Evolutionary conservation across 1,140 invertebrate genomes (phyloP).

Genomic region (Trinorchestia longiramus): DNA sequence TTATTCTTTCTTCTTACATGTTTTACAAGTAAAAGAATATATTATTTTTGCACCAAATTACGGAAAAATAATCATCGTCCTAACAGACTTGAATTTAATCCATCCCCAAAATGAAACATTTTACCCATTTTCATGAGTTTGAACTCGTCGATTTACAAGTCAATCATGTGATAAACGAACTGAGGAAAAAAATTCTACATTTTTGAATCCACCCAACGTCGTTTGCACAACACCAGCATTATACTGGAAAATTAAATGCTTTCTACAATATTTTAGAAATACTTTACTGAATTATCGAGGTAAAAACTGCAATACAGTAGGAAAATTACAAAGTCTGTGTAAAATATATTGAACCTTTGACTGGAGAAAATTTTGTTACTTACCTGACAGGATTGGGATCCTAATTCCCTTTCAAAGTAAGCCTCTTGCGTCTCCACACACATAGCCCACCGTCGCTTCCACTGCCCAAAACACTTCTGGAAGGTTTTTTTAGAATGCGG

Average conservation of each 20-base stretch:
- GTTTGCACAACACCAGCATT: background rate
- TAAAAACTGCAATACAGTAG: background rate
- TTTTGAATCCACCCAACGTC: background rate
- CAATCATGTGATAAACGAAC: no score
- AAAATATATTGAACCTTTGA: background rate
- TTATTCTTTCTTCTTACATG: no score
- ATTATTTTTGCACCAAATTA: no score
- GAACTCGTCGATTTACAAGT: background rate
- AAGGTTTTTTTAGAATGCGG: background rate
- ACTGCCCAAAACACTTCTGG: background rate
- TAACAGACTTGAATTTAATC: no score
- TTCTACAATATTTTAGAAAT: background rate
- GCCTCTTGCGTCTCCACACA: background rate
- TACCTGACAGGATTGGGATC: no score
- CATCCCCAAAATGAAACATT: background rate
- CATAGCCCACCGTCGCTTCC: background rate
- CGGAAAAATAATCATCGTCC: no score
- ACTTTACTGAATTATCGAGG: background rate
- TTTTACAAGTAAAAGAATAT: no score
- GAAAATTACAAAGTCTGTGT: background rate
- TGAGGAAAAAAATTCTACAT: background rate
- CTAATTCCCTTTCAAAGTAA: background rate
- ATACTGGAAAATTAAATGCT: background rate
- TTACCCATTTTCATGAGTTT: background rate
- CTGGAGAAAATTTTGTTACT: no score